Conservation (phyloP, 2,113 vertebrate genomes). For the Petrocephalus zakoni region DNA sequence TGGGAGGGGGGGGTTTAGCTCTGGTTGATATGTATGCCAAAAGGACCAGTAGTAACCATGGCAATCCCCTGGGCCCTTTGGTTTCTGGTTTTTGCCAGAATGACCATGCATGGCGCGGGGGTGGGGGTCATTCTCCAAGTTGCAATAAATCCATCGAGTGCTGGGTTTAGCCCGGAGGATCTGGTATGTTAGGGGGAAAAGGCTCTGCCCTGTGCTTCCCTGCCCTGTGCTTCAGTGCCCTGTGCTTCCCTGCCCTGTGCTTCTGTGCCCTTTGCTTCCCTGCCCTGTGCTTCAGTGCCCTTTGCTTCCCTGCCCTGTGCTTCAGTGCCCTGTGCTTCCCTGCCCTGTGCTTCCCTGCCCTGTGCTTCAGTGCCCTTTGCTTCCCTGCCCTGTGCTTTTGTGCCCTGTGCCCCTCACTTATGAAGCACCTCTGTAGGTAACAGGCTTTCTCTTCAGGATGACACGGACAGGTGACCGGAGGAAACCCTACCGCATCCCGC, state of each 20-base stretch:
- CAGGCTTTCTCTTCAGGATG: background rate
- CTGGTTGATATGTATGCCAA: background rate
- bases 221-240: background rate
- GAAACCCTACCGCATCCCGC: constrained; percentile 20
- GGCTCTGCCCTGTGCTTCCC: background rate
- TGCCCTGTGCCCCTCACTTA: background rate
- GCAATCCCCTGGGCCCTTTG: background rate
- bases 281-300: background rate
- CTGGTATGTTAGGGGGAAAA: background rate
- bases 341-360: too few relatives aligned
- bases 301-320: background rate
- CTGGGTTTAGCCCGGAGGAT: background rate
- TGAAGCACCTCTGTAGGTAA: background rate
- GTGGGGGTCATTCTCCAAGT: background rate
- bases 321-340: too few relatives aligned
- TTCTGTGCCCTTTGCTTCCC: background rate
- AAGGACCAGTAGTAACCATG: background rate
- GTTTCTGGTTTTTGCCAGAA: background rate
- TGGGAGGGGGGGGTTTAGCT: background rate
- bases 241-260: background rate
- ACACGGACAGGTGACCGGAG: constrained; percentile 10
- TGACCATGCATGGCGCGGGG: background rate
- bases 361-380: background rate
- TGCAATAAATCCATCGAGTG: background rate
- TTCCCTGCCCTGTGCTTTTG: background rate